Evolutionary conservation across 1,140 invertebrate species (phyloP).

Genomic region (Hestina assimilis): DNA sequence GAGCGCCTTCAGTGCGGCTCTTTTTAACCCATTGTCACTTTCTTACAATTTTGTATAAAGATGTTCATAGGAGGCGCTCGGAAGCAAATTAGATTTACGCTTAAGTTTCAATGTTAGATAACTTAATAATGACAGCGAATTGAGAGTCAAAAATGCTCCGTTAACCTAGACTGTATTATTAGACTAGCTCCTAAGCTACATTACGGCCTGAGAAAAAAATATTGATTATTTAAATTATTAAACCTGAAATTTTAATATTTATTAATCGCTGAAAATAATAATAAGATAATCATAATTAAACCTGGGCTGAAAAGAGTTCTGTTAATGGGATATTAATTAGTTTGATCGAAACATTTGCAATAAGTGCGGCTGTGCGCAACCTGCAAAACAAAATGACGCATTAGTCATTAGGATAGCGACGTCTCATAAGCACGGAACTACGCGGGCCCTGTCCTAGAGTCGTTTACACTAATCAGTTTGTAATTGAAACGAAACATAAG

Average conservation of each 20-base stretch:
- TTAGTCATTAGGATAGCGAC: constrained; percentile 33
- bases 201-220: constrained; percentile 63
- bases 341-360: constrained; percentile 42
- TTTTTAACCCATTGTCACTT: too few relatives aligned
- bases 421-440: not conserved
- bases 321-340: constrained; percentile 40
- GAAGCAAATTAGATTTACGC: too few relatives aligned
- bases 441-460: too few relatives aligned
- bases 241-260: constrained; percentile 66
- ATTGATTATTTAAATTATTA: constrained; percentile 41
- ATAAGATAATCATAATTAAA: constrained; percentile 53
- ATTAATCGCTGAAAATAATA: constrained; percentile 72
- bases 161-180: too few relatives aligned
- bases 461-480: not conserved
- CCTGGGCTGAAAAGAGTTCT: constrained; percentile 58
- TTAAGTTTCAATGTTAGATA: too few relatives aligned
- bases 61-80: too few relatives aligned
- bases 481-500: not conserved
- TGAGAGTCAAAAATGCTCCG: constrained; percentile 22
- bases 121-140: too few relatives aligned
- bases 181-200: constrained; percentile 36
- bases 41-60: too few relatives aligned
- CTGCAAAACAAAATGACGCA: constrained; percentile 61
- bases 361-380: constrained; percentile 45
- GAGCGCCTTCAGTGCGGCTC: too few relatives aligned